Evolutionary conservation across 2,113 vertebrate genomes (phyloP).

Genomic region (Strix aluco): DNA sequence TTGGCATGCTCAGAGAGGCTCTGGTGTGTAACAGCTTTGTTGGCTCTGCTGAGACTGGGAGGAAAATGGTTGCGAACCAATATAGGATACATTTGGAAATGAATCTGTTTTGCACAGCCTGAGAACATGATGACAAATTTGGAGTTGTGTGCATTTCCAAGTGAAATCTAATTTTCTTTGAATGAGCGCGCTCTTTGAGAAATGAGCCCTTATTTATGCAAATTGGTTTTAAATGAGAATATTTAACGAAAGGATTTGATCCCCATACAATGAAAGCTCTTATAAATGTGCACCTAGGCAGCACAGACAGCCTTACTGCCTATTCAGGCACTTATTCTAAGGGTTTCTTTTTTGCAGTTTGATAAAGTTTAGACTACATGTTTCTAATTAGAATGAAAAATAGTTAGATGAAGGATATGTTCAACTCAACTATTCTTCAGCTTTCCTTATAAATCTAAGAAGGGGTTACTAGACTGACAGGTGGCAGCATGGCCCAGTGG

Average conservation of each 20-base stretch:
- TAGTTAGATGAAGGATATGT: slow-evolving; percentile 11
- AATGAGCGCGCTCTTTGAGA: slow-evolving; percentile 29
- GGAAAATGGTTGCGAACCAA: not conserved
- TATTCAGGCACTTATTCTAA: slow-evolving; percentile 22
- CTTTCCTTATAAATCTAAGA: not conserved
- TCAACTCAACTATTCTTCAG: slow-evolving; percentile 18
- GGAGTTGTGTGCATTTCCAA: slow-evolving; percentile 12
- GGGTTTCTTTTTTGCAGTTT: not conserved
- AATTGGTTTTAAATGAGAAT: slow-evolving; percentile 76
- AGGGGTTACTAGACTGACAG: slow-evolving; percentile 24
- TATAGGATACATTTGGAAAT: not conserved
- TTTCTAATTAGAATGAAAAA: slow-evolving; percentile 39
- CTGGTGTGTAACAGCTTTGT: not conserved
- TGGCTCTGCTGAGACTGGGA: not conserved
- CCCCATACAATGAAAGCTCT: slow-evolving; percentile 44
- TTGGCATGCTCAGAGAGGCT: not conserved
- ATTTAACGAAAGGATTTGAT: slow-evolving; percentile 64
- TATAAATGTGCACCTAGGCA: slow-evolving; percentile 55
- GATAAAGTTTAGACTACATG: not conserved
- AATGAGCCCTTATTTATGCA: slow-evolving; percentile 70
- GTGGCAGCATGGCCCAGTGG: slow-evolving; percentile 33
- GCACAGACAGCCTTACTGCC: not conserved
- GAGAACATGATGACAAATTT: not conserved
- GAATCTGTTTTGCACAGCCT: not conserved
- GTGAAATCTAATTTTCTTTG: slow-evolving; percentile 55